Percentiles rank a stretch among this genome's conserved stretches.
Conservation (phyloP, 2,113 vertebrate genomes). For the Myanophis thanlyinensis region DNA sequence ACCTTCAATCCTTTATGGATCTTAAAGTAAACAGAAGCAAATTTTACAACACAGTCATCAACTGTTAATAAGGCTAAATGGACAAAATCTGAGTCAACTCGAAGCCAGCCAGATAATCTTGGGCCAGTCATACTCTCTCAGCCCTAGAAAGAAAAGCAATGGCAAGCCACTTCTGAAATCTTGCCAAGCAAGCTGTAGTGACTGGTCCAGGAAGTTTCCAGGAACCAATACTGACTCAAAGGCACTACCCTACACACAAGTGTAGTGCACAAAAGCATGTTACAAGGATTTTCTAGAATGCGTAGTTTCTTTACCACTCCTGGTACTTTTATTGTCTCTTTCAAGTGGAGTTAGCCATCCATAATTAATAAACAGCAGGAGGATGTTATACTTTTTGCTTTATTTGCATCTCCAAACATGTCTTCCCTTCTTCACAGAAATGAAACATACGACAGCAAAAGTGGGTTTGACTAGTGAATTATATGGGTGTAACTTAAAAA, state of each 20-base stretch:
- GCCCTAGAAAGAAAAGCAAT: neutral
- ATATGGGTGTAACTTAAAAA: neutral
- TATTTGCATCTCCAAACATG: neutral
- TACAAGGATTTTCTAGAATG: neutral
- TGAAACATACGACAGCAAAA: neutral
- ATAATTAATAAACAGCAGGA: neutral
- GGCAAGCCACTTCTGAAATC: neutral
- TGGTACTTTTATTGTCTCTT: neutral
- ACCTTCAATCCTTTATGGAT: neutral
- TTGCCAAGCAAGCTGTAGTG: neutral
- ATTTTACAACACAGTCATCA: neutral
- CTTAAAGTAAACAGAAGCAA: neutral
- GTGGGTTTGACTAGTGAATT: neutral
- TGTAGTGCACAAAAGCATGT: neutral
- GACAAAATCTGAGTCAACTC: neutral
- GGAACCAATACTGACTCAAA: neutral
- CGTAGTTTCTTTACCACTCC: neutral
- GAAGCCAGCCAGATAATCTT: neutral
- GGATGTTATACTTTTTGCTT: neutral
- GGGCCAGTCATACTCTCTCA: neutral
- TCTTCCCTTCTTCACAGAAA: neutral
- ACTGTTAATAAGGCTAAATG: neutral
- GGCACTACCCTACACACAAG: neutral
- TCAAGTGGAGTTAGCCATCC: neutral
- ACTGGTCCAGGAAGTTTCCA: neutral